These are phyloP conservation scores for Gobius niger DNA, from an alignment of 2,113 vertebrate genomes.

Conservation along the genomic window DNA sequence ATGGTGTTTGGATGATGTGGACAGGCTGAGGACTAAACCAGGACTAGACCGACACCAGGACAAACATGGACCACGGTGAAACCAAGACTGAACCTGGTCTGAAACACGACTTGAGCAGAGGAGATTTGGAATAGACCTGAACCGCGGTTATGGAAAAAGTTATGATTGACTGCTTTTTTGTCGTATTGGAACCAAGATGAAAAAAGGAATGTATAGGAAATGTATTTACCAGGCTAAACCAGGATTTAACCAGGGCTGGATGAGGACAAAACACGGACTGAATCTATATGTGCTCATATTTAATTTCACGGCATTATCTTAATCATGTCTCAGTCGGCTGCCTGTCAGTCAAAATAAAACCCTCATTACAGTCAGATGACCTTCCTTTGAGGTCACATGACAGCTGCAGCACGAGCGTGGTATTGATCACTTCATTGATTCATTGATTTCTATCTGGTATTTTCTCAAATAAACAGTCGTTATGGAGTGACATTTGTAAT, in stretches of 20 bases:
- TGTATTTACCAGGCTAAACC: background rate
- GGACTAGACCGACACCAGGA: background rate
- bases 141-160: too few relatives aligned
- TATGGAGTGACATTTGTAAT: background rate
- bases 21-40: background rate
- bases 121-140: background rate
- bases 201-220: too few relatives aligned
- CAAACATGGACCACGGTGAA: background rate
- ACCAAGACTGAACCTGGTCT: background rate
- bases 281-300: background rate
- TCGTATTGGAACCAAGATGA: too few relatives aligned
- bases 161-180: too few relatives aligned
- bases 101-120: background rate
- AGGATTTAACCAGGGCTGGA: background rate
- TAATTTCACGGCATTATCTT: background rate
- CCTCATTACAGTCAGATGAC: background rate
- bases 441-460: background rate
- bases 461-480: background rate
- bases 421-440: slow-evolving; percentile 1
- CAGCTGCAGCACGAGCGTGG: background rate
- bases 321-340: background rate
- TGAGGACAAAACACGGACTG: background rate
- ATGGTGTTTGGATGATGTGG: background rate
- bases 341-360: background rate
- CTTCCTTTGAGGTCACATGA: background rate